phyloP scores from a whole-genome alignment of 2,797 vertebrate species.

The Sarcophilus harrisii region DNA sequence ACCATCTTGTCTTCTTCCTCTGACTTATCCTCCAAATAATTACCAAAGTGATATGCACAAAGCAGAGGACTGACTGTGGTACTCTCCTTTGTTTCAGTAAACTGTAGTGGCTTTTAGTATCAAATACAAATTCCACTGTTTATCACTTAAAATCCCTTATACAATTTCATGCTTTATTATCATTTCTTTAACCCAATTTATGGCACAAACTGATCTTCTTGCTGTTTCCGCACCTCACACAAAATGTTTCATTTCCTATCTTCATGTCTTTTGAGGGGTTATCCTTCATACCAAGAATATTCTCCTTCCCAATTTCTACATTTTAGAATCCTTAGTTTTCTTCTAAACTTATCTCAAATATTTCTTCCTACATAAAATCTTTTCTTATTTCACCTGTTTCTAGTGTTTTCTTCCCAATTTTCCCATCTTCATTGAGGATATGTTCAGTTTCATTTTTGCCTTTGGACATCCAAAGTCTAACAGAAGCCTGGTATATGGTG shows the following conservation, averaged over 20 bases:
- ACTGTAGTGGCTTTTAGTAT: background rate
- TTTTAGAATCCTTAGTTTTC: background rate
- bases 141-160: background rate
- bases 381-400: background rate
- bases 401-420: background rate
- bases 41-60: background rate
- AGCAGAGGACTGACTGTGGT: background rate
- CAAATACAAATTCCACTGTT: background rate
- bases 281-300: background rate
- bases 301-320: background rate
- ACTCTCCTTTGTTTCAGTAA: background rate
- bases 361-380: background rate
- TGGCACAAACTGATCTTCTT: background rate
- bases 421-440: background rate
- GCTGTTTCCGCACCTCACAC: background rate
- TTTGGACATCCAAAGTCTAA: background rate
- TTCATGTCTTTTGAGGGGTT: too few species aligned
- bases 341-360: background rate
- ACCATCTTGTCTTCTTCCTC: background rate
- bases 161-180: background rate
- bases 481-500: background rate
- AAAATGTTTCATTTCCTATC: background rate
- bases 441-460: background rate
- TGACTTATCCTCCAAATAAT: background rate
- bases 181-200: background rate